Evolutionary conservation across 2,888 invertebrate species (phyloP), one percentile per base, ranked within the genome.

Genomic region (Penaeus monodon): DNA sequence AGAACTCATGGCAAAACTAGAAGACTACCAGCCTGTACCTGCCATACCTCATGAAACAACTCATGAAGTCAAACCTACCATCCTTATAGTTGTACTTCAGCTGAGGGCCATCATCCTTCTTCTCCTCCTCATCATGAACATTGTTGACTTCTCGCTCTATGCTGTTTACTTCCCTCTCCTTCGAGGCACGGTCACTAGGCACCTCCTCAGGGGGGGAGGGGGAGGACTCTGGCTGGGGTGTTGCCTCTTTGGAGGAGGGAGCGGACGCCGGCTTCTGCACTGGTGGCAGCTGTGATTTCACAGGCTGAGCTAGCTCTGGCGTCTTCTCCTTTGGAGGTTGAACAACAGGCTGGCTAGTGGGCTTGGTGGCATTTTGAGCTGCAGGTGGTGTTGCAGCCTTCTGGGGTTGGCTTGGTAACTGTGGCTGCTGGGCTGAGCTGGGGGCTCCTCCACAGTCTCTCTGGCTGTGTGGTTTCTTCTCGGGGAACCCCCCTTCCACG

Each of bases 61-160:
- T 4, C 3, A n/a, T 68, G n/a, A 12, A 64, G 44, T n/a, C 29
- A 70, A 29, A n/a, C 74, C 84, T 80, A 88, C 88, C 88, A 44
- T 88, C 88, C 64, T 88, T 86, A 38, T 88, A 88, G n/a, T 12
- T 83, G 49, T 88, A 88, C 80, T 88, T 86, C 49, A 88, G 74
- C 63, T 88, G 81, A 22, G 86, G 66, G 3, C 73, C 73, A 65
- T 86, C 88, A 33, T 86, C 86, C 66, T 88, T 82, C n/a, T 88
- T 76, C 68, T 86, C 88, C 22, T 85, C 81, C 65, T 86, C 88
- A 14, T 84, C 84, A 77, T 84, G 84, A 22, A 85, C 78, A 81
- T 85, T 88, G 38, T 88, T 87, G 14, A 87, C 83, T 68, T 81
- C 86, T 63, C 77, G 38, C 49, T 87, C 86, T 20, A 82, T 79